These are phyloP conservation scores for Cheilosia pagana DNA, from an alignment of 2,888 invertebrate species.

Conservation along the genomic window DNA sequence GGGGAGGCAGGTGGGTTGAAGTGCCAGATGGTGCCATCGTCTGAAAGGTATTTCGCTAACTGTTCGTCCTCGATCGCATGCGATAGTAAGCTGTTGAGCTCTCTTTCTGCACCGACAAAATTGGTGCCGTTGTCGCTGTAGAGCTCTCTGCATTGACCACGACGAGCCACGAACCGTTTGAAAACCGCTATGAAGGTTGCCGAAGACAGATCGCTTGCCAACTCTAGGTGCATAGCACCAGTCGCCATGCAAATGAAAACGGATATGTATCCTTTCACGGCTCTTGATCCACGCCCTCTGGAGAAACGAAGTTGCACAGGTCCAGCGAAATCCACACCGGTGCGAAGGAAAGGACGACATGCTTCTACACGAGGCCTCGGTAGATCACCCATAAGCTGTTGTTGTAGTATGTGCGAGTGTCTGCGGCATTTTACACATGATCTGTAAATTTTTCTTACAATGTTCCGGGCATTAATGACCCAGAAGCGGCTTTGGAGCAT, in stretches of 20 bases:
- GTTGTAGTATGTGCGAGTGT: background rate
- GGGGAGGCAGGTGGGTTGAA: constrained; percentile 31
- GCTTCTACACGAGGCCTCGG: constrained; percentile 16
- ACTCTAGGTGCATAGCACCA: constrained; percentile 48
- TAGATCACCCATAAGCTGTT: constrained; percentile 27
- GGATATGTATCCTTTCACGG: constrained; percentile 36
- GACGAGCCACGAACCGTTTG: background rate
- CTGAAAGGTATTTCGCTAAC: constrained; percentile 3
- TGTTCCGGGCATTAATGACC: constrained; percentile 32
- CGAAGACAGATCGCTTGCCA: constrained; percentile 31
- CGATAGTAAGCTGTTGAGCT: constrained; percentile 5
- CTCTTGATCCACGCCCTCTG: constrained; percentile 41
- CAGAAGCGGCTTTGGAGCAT: constrained; percentile 34
- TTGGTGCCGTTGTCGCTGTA: constrained; percentile 11
- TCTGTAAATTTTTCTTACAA: constrained; percentile 24
- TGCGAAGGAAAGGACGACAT: constrained; percentile 20
- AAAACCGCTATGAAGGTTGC: constrained; percentile 24
- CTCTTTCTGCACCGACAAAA: constrained; percentile 22
- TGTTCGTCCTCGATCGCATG: constrained; percentile 1
- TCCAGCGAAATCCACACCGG: constrained; percentile 36
- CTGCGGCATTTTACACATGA: constrained; percentile 30
- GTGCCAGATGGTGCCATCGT: constrained; percentile 19
- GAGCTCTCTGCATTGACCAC: background rate
- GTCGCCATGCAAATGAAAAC: constrained; percentile 48
- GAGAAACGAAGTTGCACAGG: constrained; percentile 29